These are phyloP conservation scores for Muschampia plurimacula DNA, from an alignment of 2,888 invertebrate genomes.

Conservation along the genomic window DNA sequence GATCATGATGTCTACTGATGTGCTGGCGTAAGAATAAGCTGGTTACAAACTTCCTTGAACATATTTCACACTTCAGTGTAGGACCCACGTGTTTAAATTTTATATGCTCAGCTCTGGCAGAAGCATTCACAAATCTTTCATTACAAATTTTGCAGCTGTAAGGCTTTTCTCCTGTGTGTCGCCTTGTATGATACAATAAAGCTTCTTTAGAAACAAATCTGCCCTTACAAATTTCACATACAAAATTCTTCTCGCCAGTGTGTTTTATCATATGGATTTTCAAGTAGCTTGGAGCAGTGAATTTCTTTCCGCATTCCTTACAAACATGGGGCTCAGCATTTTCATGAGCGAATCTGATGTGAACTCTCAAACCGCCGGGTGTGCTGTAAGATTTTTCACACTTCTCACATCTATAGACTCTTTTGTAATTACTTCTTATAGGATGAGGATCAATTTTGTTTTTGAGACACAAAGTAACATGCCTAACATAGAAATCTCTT, in stretches of 20 bases:
- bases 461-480: conserved; percentile 69
- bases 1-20: conserved; percentile 71
- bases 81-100: conserved; percentile 76
- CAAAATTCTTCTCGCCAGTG: conserved; percentile 74
- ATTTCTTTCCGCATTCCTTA: conserved; percentile 69
- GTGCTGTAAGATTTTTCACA: conserved; percentile 76
- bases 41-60: conserved; percentile 74
- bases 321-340: conserved; percentile 73
- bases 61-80: conserved; percentile 70
- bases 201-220: conserved; percentile 78
- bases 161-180: conserved; percentile 78
- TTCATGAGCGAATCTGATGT: conserved; percentile 72
- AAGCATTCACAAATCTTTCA: conserved; percentile 76
- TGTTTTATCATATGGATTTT: conserved; percentile 75
- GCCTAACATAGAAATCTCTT: conserved; percentile 67
- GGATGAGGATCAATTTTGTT: conserved; percentile 72
- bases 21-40: conserved; percentile 71
- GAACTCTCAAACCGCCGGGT: conserved; percentile 71
- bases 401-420: conserved; percentile 62
- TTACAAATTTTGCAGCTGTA: conserved; percentile 70
- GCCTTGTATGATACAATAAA: conserved; percentile 71
- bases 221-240: conserved; percentile 67
- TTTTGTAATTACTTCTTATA: conserved; percentile 62
- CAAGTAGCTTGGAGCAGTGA: conserved; percentile 77
- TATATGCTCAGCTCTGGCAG: conserved; percentile 75